Evolutionary conservation across 2,888 invertebrate species (phyloP).

Genomic region (Drosophila tanythrix): DNA sequence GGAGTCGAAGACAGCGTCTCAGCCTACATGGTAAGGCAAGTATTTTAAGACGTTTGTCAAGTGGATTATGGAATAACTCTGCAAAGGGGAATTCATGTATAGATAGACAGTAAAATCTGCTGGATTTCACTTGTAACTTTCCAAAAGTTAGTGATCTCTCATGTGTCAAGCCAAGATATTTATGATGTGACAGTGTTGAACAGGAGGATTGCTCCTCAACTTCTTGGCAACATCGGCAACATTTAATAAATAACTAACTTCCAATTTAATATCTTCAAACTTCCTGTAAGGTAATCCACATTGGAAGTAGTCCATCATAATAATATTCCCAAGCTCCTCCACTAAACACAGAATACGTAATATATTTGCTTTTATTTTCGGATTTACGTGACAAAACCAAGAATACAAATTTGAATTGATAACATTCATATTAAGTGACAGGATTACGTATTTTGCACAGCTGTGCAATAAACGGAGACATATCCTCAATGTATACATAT

Average conservation of each 20-base stretch:
- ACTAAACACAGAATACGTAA: not conserved
- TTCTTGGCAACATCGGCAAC: not conserved
- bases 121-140: not conserved
- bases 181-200: not conserved
- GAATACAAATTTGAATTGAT: not conserved
- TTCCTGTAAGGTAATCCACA: not conserved
- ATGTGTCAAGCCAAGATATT: not conserved
- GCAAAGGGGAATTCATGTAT: not conserved
- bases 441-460: constrained; percentile 3
- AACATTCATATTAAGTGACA: not conserved
- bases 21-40: not conserved
- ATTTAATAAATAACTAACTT: not conserved
- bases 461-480: constrained; percentile 4
- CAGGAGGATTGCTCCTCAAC: not conserved
- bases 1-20: not conserved
- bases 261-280: not conserved
- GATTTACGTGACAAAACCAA: not conserved
- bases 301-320: not conserved
- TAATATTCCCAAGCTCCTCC: not conserved
- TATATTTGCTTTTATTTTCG: not conserved
- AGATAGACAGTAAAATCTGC: not conserved
- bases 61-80: not conserved
- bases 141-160: not conserved
- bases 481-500: not conserved
- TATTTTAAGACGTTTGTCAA: not conserved